These are phyloP conservation scores for Dicycla oo DNA, from an alignment of 2,888 invertebrate species.

Conservation along the genomic window DNA sequence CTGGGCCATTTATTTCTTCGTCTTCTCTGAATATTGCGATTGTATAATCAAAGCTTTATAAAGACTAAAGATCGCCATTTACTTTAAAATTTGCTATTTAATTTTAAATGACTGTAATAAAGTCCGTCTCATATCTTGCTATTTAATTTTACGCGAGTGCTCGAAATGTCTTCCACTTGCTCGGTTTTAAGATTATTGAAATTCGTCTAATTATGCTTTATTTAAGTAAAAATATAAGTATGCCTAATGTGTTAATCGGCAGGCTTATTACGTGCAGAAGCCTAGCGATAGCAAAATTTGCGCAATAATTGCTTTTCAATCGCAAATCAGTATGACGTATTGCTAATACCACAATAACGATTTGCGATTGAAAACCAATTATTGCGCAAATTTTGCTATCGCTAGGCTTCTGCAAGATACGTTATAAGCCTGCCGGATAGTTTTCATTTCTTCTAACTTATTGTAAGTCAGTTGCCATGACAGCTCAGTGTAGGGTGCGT, in stretches of 20 bases:
- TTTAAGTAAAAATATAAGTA: constrained; percentile 23
- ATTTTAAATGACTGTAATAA: constrained; percentile 46
- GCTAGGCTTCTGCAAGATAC: no score
- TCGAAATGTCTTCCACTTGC: constrained; percentile 52
- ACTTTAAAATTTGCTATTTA: constrained; percentile 35
- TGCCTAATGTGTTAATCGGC: constrained; percentile 12
- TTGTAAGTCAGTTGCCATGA: constrained; percentile 71
- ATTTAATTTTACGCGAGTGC: constrained; percentile 41
- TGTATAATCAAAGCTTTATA: constrained; percentile 67
- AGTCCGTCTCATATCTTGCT: constrained; percentile 49
- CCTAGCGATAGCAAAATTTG: no score
- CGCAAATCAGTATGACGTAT: no score
- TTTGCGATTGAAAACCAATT: no score
- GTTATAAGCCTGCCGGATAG: no score
- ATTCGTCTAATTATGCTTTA: constrained; percentile 38
- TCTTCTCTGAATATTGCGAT: constrained; percentile 19
- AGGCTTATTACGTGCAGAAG: no score
- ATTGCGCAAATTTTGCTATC: no score
- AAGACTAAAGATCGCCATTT: constrained; percentile 63
- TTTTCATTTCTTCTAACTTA: constrained; percentile 37
- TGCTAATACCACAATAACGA: no score
- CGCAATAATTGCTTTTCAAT: no score
- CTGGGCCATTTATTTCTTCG: background rate
- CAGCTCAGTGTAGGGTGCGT: constrained; percentile 60
- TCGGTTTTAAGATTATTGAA: constrained; percentile 28